Percentiles rank a stretch among this genome's conserved stretches.
phyloP scores from a whole-genome alignment of 1,140 invertebrate genomes.

The Conus ventricosus region DNA sequence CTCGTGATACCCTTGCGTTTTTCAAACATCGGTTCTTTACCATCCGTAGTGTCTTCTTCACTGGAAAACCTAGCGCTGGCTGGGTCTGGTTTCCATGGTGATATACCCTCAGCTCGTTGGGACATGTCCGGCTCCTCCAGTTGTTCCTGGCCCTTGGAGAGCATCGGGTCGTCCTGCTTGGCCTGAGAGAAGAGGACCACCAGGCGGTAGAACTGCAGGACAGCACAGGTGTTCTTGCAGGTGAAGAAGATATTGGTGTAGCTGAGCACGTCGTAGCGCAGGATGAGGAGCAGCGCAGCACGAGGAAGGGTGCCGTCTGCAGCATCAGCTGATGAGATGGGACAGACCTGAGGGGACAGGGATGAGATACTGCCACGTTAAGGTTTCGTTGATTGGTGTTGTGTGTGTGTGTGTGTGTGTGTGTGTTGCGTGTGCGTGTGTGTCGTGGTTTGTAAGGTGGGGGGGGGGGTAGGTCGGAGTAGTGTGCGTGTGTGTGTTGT shows the following conservation, averaged over 20 bases:
- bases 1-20: background rate
- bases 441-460: no score
- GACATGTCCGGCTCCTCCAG: no score
- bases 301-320: slow-evolving; percentile 84
- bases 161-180: background rate
- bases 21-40: no score
- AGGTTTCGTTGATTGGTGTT: no score
- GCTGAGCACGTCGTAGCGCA: slow-evolving; percentile 88
- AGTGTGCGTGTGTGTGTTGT: no score
- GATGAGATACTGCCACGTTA: background rate
- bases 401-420: no score
- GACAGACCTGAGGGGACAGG: slow-evolving; percentile 81
- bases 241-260: slow-evolving; percentile 94
- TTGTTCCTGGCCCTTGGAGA: background rate
- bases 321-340: slow-evolving; percentile 57
- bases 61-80: background rate
- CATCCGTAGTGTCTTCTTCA: background rate
- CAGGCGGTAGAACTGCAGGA: slow-evolving; percentile 76
- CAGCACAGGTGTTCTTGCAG: slow-evolving; percentile 89
- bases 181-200: slow-evolving; percentile 52
- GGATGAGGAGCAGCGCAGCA: slow-evolving; percentile 88
- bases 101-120: background rate
- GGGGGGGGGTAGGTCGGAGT: no score
- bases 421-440: no score
- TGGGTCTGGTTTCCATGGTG: background rate